These are phyloP conservation scores for Norana najaformis DNA, from an alignment of 2,888 invertebrate genomes.

Conservation along the genomic window DNA sequence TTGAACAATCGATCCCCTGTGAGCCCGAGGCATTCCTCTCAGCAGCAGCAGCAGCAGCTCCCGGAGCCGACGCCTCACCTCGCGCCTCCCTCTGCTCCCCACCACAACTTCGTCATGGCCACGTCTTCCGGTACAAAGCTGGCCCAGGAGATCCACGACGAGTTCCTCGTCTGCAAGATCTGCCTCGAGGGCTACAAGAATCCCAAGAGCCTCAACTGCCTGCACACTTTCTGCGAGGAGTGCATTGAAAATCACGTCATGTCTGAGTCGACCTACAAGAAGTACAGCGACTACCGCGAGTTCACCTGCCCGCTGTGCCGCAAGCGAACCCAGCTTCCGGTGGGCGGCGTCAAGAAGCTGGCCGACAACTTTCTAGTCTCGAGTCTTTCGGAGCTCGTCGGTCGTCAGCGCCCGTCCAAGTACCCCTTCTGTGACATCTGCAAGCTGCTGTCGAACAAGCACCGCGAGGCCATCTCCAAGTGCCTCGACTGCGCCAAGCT, in stretches of 20 bases:
- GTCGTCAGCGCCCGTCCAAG: constrained; percentile 59
- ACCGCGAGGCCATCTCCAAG: constrained; percentile 61
- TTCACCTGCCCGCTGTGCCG: constrained; percentile 63
- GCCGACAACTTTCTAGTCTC: constrained; percentile 63
- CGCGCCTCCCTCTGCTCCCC: not conserved
- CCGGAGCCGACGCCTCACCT: not conserved
- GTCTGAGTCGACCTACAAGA: constrained; percentile 62
- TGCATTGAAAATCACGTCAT: constrained; percentile 62
- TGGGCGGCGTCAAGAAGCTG: constrained; percentile 63
- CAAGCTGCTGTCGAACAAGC: constrained; percentile 58
- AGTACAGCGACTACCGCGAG: constrained; percentile 63
- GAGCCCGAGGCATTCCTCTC: not conserved
- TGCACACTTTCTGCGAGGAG: constrained; percentile 62
- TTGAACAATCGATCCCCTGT: not conserved
- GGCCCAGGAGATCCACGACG: constrained; percentile 63
- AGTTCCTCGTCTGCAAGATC: constrained; percentile 63
- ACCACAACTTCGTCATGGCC: constrained; percentile 29
- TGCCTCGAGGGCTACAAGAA: constrained; percentile 61
- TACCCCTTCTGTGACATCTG: constrained; percentile 63
- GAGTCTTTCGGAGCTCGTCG: constrained; percentile 59
- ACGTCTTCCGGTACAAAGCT: constrained; percentile 48
- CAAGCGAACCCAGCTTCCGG: constrained; percentile 61
- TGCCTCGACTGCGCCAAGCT: constrained; percentile 63
- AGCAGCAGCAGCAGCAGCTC: not conserved
- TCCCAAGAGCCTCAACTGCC: constrained; percentile 62